Base-by-base conservation (phyloP, 1,140 invertebrate species). In the Anastrepha ludens region DNA sequence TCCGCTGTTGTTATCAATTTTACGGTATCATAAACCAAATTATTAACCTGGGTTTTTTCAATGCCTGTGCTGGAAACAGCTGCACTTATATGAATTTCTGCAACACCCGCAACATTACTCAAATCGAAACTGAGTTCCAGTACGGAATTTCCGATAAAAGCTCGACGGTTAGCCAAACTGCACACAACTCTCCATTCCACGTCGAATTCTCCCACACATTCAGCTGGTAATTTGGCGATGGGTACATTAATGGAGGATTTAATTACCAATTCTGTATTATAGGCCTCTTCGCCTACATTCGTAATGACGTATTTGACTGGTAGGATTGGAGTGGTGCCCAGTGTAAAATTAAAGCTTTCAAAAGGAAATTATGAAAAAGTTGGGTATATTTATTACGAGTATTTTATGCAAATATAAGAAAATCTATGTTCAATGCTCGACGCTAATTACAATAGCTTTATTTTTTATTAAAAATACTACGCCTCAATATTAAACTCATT, bases 251-350 rank as follows among this genome's bases (percentile, higher is more conserved):
- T 85, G 9, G 87, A 87, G 41, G 92, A 90, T 39, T 87, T 89
- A 39, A 93, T 85, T 13, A 70, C 89, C n/a, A 90, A 81, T 65
- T 88, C 88, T 17, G 91, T 87, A 59, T 91, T 87, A 85, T 93
- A 93, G 11, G 93, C 93, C 4, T 90, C 89, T 86, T 93, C 92
- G 11, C 89, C 91, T 9, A 85, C 70, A 88, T 93, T 94, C 4
- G 29, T 13, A 64, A 90, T 89, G 17, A 89, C 62, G 62, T 93
- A 87, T 2, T 55, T 88, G 29, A 93, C 11, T 15, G 88, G 88
- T 3, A 92, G 85, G 11, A 74, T 88, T 8, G 89, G 55, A 8
- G 62, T 85, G 5, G 90, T 91, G 7, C 93, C 93, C 9, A 93
- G 88, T 7, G 91, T 81, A 29, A 87, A 41, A 8, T 55, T 55